A percentile compares a stretch with the other conserved stretches of the same genome.
phyloP scores from a whole-genome alignment of 2,888 invertebrate genomes.

The Volucella bombylans region DNA sequence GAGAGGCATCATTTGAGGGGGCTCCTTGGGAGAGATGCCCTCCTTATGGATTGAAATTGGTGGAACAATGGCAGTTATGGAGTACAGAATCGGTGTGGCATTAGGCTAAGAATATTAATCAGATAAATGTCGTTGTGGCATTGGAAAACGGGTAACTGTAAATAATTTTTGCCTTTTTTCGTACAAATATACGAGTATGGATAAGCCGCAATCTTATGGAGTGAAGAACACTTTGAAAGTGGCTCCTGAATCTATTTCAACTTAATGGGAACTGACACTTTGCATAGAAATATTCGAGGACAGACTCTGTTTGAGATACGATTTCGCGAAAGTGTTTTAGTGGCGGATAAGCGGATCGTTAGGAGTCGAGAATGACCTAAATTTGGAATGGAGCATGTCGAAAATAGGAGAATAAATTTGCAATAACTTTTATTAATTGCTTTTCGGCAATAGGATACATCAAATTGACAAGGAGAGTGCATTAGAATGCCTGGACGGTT shows the following conservation, averaged over 20 bases:
- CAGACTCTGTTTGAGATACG: conserved; percentile 47
- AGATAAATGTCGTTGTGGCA: conserved; percentile 67
- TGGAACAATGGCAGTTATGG: conserved; percentile 34
- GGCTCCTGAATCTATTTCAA: conserved; percentile 32
- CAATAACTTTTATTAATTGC: conserved; percentile 7
- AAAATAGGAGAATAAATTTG: conserved; percentile 11
- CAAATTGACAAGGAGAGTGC: too few relatives aligned
- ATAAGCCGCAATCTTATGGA: neutral
- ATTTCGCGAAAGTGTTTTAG: conserved; percentile 7
- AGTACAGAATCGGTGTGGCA: conserved; percentile 36
- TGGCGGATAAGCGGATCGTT: conserved; percentile 18
- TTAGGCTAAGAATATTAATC: conserved; percentile 65
- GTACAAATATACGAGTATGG: neutral
- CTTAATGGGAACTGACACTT: conserved; percentile 56
- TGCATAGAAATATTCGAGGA: conserved; percentile 29
- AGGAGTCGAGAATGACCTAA: conserved; percentile 2
- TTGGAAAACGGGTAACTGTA: conserved; percentile 54
- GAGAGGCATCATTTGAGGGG: neutral
- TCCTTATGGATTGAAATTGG: conserved; percentile 42
- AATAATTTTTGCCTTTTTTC: conserved; percentile 34
- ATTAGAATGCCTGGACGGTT: too few relatives aligned
- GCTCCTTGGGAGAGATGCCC: neutral
- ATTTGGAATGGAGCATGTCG: neutral
- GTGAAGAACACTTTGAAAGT: conserved; percentile 4
- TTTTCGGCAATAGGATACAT: too few relatives aligned